phyloP scores from a whole-genome alignment of 2,113 vertebrate genomes.

The Chaetops frenatus region DNA sequence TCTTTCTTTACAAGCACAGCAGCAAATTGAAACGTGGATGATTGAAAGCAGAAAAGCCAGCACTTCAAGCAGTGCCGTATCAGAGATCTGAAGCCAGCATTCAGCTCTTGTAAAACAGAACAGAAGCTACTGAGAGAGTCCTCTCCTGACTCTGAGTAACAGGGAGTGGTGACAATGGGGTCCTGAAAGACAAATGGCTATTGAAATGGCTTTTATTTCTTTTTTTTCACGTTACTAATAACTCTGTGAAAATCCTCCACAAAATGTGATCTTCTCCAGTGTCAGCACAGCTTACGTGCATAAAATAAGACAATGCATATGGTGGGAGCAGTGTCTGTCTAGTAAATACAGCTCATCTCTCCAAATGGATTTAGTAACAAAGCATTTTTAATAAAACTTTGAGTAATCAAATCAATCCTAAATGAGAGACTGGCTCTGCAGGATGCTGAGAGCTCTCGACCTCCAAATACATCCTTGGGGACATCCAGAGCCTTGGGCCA shows the following conservation, averaged over 20 bases:
- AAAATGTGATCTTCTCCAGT: background rate
- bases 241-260: background rate
- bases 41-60: background rate
- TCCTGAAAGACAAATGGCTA: background rate
- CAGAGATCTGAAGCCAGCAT: background rate
- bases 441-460: background rate
- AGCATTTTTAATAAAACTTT: background rate
- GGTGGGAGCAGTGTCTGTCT: background rate
- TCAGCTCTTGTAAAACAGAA: background rate
- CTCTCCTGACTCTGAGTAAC: background rate
- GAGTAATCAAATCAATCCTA: background rate
- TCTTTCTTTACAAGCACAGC: background rate
- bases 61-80: background rate
- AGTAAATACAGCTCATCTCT: background rate
- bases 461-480: background rate
- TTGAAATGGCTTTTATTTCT: background rate
- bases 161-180: background rate
- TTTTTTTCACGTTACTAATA: background rate
- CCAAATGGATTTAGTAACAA: background rate
- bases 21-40: background rate
- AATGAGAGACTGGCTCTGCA: background rate
- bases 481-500: background rate
- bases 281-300: background rate
- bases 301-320: background rate
- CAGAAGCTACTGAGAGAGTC: background rate